phyloP scores from a whole-genome alignment of 92 coral and sea anemone species.

The Paragorgia papillata region DNA sequence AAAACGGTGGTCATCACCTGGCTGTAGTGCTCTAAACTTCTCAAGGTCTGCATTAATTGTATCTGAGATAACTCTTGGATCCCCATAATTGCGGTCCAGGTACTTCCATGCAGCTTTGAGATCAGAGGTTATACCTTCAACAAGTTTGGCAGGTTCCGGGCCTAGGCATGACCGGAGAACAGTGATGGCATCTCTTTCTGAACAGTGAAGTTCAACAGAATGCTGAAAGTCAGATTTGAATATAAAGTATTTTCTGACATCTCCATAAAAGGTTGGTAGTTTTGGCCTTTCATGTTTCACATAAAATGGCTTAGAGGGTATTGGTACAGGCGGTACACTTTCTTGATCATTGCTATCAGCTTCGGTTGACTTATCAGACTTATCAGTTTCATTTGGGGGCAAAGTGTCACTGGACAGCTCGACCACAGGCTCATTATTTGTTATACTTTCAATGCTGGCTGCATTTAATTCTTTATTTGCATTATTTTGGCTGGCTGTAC shows the following conservation, averaged over 20 bases:
- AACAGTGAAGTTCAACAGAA: conserved; percentile 52
- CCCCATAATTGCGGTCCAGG: conserved; percentile 57
- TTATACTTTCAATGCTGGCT: conserved; percentile 8
- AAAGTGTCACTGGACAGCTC: no score
- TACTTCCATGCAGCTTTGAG: conserved; percentile 48
- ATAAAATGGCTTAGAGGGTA: conserved; percentile 15
- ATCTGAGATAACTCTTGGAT: conserved; percentile 53
- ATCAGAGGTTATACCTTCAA: conserved; percentile 51
- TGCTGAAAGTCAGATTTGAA: conserved; percentile 62
- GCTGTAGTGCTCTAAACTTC: conserved; percentile 48
- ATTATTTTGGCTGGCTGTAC: neutral
- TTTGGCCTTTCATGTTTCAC: conserved; percentile 64
- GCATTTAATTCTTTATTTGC: no score
- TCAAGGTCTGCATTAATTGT: conserved; percentile 48
- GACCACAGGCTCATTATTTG: neutral
- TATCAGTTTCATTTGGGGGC: no score
- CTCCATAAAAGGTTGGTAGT: conserved; percentile 56
- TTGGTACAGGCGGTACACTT: neutral
- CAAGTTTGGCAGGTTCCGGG: conserved; percentile 49
- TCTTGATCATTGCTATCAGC: neutral
- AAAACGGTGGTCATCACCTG: conserved; percentile 59
- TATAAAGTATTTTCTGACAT: conserved; percentile 59
- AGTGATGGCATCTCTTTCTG: conserved; percentile 55
- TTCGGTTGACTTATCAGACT: neutral
- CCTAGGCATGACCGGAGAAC: conserved; percentile 55